Percentiles rank a stretch among this genome's conserved stretches.
These are phyloP conservation scores for Athrips mouffetella DNA, from an alignment of 2,888 invertebrate species.

Conservation along the genomic window DNA sequence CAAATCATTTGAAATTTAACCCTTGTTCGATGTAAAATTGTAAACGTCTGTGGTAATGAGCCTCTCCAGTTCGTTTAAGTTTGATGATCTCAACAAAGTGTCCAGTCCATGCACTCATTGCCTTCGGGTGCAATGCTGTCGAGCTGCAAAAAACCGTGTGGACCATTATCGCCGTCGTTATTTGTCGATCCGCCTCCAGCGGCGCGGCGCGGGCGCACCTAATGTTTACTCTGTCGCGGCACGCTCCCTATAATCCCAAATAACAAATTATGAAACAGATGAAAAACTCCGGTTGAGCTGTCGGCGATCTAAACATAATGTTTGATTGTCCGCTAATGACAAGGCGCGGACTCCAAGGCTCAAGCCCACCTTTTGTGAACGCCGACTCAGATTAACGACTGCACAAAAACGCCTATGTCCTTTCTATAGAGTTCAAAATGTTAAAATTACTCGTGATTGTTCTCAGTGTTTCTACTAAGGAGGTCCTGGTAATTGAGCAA, in stretches of 20 bases:
- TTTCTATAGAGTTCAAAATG: slow-evolving; percentile 62
- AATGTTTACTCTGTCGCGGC: slow-evolving; percentile 75
- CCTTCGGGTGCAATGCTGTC: slow-evolving; percentile 6
- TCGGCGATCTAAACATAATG: slow-evolving; percentile 77
- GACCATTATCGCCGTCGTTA: slow-evolving; percentile 51
- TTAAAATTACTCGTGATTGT: slow-evolving; percentile 50
- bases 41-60: neutral
- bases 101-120: neutral
- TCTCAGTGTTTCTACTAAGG: slow-evolving; percentile 72
- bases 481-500: slow-evolving; percentile 78
- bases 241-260: slow-evolving; percentile 71
- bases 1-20: too few species aligned
- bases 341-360: slow-evolving; percentile 69
- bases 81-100: slow-evolving; percentile 3
- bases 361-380: slow-evolving; percentile 66
- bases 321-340: slow-evolving; percentile 77
- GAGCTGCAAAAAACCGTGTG: slow-evolving; percentile 28
- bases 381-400: slow-evolving; percentile 63
- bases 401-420: slow-evolving; percentile 56
- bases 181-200: slow-evolving; percentile 31
- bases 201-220: slow-evolving; percentile 28
- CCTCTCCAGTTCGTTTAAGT: neutral
- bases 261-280: slow-evolving; percentile 76
- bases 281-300: slow-evolving; percentile 75
- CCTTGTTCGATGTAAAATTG: too few species aligned